These are phyloP conservation scores for Acronicta leporina DNA, from an alignment of 2,888 invertebrate species.

Conservation along the genomic window DNA sequence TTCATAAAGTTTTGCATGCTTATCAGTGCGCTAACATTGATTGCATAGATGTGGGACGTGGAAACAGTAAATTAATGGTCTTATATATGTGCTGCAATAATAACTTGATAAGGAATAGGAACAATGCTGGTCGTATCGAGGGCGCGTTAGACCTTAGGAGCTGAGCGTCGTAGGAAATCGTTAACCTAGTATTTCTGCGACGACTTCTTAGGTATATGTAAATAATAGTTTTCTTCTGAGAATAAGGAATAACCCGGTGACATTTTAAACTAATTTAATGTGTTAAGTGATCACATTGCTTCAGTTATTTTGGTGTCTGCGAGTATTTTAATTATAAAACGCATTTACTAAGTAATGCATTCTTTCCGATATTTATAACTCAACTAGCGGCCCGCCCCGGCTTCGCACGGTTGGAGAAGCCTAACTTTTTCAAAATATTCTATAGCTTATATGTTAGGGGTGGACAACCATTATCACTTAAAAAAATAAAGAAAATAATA, in stretches of 20 bases:
- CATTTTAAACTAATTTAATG: constrained; percentile 30
- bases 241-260: constrained; percentile 26
- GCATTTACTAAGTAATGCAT: neutral
- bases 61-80: constrained; percentile 74
- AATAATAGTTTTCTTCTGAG: constrained; percentile 42
- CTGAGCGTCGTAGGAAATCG: constrained; percentile 71
- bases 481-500: no score
- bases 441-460: no score
- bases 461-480: no score
- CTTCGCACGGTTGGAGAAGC: no score
- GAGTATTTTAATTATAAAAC: neutral
- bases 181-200: constrained; percentile 73
- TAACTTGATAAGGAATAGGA: constrained; percentile 74
- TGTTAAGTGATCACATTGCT: constrained; percentile 21
- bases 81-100: constrained; percentile 67
- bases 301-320: neutral
- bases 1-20: constrained; percentile 25
- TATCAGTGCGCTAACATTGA: constrained; percentile 62
- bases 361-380: no score
- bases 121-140: constrained; percentile 75
- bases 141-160: constrained; percentile 69
- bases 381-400: no score
- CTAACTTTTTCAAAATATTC: no score
- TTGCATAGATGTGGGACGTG: constrained; percentile 73
- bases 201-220: constrained; percentile 33